Evolutionary conservation across 2,888 invertebrate species (phyloP), one percentile per base, ranked within the genome.

Genomic region (Scrobipalpa costella): DNA sequence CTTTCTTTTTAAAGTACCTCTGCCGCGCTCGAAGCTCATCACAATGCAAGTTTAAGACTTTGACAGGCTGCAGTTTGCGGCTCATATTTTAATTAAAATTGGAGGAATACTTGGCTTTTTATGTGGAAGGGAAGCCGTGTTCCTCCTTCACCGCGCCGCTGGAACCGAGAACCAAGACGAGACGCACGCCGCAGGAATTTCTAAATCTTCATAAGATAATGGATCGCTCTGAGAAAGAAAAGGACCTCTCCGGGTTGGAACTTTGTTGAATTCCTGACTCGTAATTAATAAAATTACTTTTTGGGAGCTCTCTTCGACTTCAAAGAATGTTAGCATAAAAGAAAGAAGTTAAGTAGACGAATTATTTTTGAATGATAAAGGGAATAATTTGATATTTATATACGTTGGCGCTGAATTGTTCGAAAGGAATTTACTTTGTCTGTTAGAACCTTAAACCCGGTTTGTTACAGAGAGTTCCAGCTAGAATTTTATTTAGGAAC

Each of bases 281-380:
- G 90, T 91, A 91, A 91, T 91, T 91, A 91, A 91, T 91, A 91
- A 91, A 91, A 91, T 91, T 90, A 90, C 91, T 90, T 91, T 90
- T 90, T 89, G 90, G 90, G 83, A 89, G 90, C 90, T 88, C 88
- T 90, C 84, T 84, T 79, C 87, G 85, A 89, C 91, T 90, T 91
- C 89, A 91, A 91, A 91, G 90, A 89, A 90, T 89, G 90, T 85
- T 82, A 85, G 84, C 86, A 90, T 88, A 89, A 91, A 90, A 83
- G 88, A 89, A 91, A 84, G 87, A 91, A 88, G 89, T 88, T 88
- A 88, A 89, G 90, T 88, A 88, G 90, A 88, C 87, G 90, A 89
- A 89, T 90, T 88, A 88, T 88, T 89, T 88, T 88, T 85, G 84
- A 86, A 90, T 87, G 84, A 89, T 88, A 89, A 89, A 90, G 81